Base-by-base conservation (phyloP, 2,113 vertebrate genomes). In the Condylura cristata region DNA sequence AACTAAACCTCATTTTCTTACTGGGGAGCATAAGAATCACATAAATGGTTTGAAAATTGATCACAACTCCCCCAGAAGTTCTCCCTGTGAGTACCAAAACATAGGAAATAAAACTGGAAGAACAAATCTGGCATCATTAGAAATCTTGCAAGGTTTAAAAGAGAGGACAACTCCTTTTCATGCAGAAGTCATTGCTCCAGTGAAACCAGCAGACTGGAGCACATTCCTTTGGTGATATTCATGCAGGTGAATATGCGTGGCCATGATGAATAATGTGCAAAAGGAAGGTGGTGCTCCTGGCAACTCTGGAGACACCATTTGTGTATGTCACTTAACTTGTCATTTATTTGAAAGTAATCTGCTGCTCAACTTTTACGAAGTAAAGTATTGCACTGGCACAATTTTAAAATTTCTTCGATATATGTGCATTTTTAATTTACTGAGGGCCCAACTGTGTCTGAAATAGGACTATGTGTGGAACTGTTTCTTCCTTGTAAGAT, bases 211-310 rank as follows among this genome's bases (percentile, higher is more conserved):
- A 89, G 79, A 84, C 41, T 41, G 5, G 63, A 61, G 61, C 68
- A 34, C 94, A 91, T 97, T 97, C 94, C 89, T 91, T 63, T 8
- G 26, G 65, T 68, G 53, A 32, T 83, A 78, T 6, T 95, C 90
- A 89, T 18, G 20, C 2, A 72, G 86, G 41, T 46, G 32, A 56
- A 37, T 41, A 32, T 17, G 66, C 61, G 65, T 34, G 26, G 48
- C 22, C 51, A 5, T 8, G 22, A 58, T 89, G 74, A 86, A n/a
- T 87, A 56, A 58, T 48, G 24, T 41, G 32, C 58, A 58, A 48
- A 32, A 71, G 92, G 89, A 37, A 61, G 83, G 75, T 0, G 70
- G 56, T 37, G 28, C 46, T 80, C 58, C 58, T 24, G 20, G 48
- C 58, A 34, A 20, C 80, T 56, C n/a, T 60, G 63, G 58, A 70